Conservation (phyloP, 2,113 vertebrate species). For the Ageneiosus marmoratus region DNA sequence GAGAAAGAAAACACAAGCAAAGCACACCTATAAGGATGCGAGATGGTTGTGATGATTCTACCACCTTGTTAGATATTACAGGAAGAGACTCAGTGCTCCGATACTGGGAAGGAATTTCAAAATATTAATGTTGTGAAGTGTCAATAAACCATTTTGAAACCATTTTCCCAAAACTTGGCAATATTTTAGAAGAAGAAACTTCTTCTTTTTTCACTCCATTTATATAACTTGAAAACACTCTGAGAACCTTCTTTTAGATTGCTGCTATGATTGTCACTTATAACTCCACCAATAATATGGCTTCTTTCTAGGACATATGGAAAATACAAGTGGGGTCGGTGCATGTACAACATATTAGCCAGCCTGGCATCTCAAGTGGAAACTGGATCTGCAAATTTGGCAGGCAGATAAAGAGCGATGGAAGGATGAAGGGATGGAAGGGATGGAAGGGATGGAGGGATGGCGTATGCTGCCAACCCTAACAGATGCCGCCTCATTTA, state of each 20-base stretch:
- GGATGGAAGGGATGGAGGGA: constrained; percentile 48
- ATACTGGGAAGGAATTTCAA: not conserved
- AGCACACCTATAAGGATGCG: not conserved
- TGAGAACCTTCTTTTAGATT: not conserved
- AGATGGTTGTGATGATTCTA: not conserved
- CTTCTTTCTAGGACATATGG: constrained; percentile 65
- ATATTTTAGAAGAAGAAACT: not conserved
- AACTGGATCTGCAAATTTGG: constrained; percentile 43
- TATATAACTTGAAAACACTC: not conserved
- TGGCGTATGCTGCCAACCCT: constrained; percentile 64
- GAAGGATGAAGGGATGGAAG: constrained; percentile 62
- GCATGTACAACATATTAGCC: constrained; percentile 60
- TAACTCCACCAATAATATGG: constrained; percentile 51
- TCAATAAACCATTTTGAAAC: not conserved
- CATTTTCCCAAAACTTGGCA: not conserved
- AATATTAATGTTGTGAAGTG: no score
- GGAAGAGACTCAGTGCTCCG: not conserved
- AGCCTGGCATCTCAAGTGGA: constrained; percentile 29
- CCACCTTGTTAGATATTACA: not conserved
- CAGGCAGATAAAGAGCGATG: constrained; percentile 62
- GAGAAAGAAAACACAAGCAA: no score
- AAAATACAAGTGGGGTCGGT: constrained; percentile 66
- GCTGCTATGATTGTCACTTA: constrained; percentile 11
- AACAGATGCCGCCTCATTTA: constrained; percentile 73
- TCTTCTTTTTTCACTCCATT: not conserved